phyloP scores from a whole-genome alignment of 1,140 invertebrate genomes.

The Drosophila parvula region DNA sequence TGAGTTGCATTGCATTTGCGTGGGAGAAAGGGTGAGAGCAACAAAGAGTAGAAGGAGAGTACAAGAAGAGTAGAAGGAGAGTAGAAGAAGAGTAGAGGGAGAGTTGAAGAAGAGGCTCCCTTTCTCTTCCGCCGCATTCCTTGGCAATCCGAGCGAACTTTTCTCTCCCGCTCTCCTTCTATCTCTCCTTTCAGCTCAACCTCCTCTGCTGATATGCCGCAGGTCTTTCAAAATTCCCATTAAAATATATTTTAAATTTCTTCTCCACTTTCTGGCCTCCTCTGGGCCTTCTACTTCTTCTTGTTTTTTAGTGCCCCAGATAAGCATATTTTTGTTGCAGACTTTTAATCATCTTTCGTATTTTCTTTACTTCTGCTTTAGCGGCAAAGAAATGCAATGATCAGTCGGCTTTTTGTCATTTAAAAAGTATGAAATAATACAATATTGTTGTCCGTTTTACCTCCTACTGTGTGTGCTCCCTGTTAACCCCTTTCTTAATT shows the following conservation, averaged over 20 bases:
- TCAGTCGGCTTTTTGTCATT: slow-evolving; percentile 6
- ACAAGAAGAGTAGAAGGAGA: background rate
- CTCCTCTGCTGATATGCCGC: slow-evolving; percentile 1
- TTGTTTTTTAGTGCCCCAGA: background rate
- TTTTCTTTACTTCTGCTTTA: too few species aligned
- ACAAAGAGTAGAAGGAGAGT: background rate
- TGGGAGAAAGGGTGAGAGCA: background rate
- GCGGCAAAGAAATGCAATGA: background rate
- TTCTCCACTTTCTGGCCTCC: background rate
- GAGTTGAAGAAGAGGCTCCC: background rate
- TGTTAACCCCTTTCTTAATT: background rate
- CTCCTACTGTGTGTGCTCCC: background rate
- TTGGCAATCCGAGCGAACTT: slow-evolving; percentile 17
- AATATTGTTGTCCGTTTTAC: background rate
- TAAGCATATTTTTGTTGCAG: slow-evolving; percentile 6
- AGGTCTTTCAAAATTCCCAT: background rate
- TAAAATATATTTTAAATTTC: background rate
- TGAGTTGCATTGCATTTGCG: slow-evolving; percentile 5
- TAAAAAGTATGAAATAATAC: background rate
- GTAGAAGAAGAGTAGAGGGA: background rate
- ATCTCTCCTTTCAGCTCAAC: slow-evolving; percentile 1
- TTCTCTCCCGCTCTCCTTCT: background rate
- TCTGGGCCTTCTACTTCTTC: background rate
- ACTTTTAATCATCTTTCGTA: slow-evolving; percentile 9
- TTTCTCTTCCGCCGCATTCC: slow-evolving; percentile 8